A percentile compares a stretch with the other conserved stretches of the same genome.
These are phyloP conservation scores for Teleogryllus oceanicus DNA, from an alignment of 2,888 invertebrate genomes.

Conservation along the genomic window DNA sequence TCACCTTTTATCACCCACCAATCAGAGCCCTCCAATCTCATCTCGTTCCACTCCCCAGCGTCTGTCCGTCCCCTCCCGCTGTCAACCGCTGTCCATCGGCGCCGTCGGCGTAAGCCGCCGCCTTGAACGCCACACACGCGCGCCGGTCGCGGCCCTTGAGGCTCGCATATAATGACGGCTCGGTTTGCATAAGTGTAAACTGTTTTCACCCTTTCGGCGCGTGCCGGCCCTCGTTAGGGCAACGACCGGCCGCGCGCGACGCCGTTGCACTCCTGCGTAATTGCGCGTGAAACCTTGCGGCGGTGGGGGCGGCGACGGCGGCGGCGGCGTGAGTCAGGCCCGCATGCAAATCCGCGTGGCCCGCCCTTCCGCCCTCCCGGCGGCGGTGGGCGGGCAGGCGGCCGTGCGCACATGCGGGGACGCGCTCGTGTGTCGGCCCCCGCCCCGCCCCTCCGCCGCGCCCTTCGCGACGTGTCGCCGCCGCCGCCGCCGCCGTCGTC, in stretches of 20 bases:
- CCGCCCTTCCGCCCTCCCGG: not conserved
- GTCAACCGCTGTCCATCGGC: too few species aligned
- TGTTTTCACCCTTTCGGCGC: slow-evolving; percentile 18
- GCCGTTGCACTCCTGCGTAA: not conserved
- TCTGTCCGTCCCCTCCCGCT: too few species aligned
- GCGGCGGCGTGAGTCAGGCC: slow-evolving; percentile 1
- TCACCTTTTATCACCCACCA: too few species aligned
- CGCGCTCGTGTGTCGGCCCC: not conserved
- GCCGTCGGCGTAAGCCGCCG: too few species aligned
- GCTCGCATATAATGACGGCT: not conserved
- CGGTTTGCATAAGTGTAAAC: slow-evolving; percentile 18
- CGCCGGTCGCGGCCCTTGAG: not conserved
- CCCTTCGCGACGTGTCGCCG: not conserved
- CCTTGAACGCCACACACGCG: not conserved
- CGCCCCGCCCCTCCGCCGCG: not conserved
- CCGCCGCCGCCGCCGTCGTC: not conserved
- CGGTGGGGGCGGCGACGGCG: not conserved
- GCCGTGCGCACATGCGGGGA: not conserved
- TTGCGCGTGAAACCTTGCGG: slow-evolving; percentile 18
- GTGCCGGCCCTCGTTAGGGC: slow-evolving; percentile 1
- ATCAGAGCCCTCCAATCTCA: too few species aligned
- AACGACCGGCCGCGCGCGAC: not conserved
- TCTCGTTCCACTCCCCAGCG: too few species aligned
- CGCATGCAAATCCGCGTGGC: not conserved
- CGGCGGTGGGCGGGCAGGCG: not conserved